A percentile compares a stretch with the other conserved stretches of the same genome.
Conservation (phyloP, 2,888 invertebrate species). For the Shargacucullia verbasci region DNA sequence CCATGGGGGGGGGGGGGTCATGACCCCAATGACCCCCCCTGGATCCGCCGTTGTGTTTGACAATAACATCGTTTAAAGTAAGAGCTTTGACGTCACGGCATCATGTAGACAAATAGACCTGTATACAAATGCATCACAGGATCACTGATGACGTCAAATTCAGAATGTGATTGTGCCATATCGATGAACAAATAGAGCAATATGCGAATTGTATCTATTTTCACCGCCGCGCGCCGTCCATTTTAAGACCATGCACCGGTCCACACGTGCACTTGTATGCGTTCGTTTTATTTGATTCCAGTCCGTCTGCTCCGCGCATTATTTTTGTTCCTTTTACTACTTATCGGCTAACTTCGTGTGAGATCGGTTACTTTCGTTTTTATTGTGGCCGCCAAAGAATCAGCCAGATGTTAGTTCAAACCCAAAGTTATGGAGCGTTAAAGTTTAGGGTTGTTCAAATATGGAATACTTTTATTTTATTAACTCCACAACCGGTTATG, state of each 20-base stretch:
- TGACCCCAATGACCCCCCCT: no score
- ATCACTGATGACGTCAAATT: slow-evolving; percentile 17
- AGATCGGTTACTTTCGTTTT: slow-evolving; percentile 68
- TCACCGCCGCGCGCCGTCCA: slow-evolving; percentile 36
- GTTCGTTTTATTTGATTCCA: slow-evolving; percentile 62
- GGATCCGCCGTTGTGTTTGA: no score
- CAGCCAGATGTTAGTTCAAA: slow-evolving; percentile 68
- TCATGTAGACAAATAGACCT: no score
- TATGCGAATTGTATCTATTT: slow-evolving; percentile 49
- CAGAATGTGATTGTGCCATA: neutral
- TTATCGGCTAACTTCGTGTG: slow-evolving; percentile 77
- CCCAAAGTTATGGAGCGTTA: slow-evolving; percentile 48
- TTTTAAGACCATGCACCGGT: slow-evolving; percentile 46
- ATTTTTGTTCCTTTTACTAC: slow-evolving; percentile 74
- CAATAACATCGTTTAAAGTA: no score
- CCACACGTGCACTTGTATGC: slow-evolving; percentile 54
- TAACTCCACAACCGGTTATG: slow-evolving; percentile 26
- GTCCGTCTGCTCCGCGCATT: slow-evolving; percentile 56
- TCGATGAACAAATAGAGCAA: slow-evolving; percentile 24
- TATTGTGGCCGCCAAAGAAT: slow-evolving; percentile 64
- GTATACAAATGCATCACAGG: slow-evolving; percentile 21
- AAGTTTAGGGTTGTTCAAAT: slow-evolving; percentile 50
- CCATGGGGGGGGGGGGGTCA: no score
- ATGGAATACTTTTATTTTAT: slow-evolving; percentile 45
- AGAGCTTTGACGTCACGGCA: no score